phyloP scores from a whole-genome alignment of 2,888 invertebrate genomes.

The Oxystoma pomonae region DNA sequence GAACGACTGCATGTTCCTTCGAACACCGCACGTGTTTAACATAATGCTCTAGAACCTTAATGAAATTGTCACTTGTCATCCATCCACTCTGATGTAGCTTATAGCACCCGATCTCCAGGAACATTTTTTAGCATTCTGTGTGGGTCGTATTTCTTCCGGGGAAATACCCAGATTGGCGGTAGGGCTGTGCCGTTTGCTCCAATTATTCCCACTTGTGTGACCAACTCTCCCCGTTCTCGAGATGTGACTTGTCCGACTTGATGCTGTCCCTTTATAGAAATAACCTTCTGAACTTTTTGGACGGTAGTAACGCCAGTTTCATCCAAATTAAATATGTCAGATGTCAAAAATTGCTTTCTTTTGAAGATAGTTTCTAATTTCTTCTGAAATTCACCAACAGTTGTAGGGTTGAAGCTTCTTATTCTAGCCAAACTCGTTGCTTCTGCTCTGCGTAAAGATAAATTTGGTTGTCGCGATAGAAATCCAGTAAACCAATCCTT shows the following conservation, averaged over 20 bases:
- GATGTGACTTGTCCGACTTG: slow-evolving; percentile 13
- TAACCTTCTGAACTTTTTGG: slow-evolving; percentile 21
- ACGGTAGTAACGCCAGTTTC: slow-evolving; percentile 22
- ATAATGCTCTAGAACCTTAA: slow-evolving; percentile 9
- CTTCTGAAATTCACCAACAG: slow-evolving; percentile 7
- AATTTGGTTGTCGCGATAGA: too few relatives aligned
- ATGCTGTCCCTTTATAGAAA: slow-evolving; percentile 14
- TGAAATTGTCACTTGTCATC: slow-evolving; percentile 1
- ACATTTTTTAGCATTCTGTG: slow-evolving; percentile 14
- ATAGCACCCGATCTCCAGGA: not conserved
- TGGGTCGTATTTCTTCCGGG: slow-evolving; percentile 6
- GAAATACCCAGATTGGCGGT: slow-evolving; percentile 11
- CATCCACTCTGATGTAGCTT: not conserved
- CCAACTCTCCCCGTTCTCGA: slow-evolving; percentile 7
- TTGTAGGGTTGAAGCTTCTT: slow-evolving; percentile 9
- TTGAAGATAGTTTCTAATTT: slow-evolving; percentile 7
- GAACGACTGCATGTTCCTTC: slow-evolving; percentile 32
- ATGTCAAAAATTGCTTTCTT: slow-evolving; percentile 12
- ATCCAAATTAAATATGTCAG: slow-evolving; percentile 19
- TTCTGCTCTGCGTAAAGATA: slow-evolving; percentile 11
- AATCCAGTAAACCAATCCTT: too few relatives aligned
- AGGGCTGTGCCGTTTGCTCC: slow-evolving; percentile 5
- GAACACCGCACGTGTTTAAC: slow-evolving; percentile 25
- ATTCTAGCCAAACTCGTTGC: slow-evolving; percentile 12
- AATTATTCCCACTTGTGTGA: slow-evolving; percentile 9